phyloP scores from a whole-genome alignment of 2,113 vertebrate species.

The Cromileptes altivelis region DNA sequence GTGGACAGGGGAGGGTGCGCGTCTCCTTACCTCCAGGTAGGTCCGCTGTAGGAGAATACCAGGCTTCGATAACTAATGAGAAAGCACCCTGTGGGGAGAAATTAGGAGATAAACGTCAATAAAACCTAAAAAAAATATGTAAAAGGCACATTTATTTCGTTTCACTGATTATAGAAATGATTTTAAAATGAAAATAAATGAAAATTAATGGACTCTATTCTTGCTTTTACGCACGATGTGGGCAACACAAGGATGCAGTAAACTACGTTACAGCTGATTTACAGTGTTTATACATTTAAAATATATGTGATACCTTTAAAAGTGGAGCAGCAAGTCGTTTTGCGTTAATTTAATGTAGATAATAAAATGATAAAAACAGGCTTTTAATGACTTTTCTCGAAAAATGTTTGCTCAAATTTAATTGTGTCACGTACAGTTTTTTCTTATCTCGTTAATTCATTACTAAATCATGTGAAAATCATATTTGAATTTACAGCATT shows the following conservation, averaged over 20 bases:
- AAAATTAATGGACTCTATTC: background rate
- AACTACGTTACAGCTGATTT: background rate
- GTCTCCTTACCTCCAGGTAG: constrained; percentile 89
- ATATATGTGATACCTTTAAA: background rate
- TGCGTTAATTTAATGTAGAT: background rate
- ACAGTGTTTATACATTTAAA: background rate
- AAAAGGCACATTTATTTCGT: background rate
- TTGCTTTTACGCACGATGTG: background rate
- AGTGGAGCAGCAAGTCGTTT: background rate
- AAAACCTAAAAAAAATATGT: background rate
- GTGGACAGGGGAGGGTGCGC: background rate
- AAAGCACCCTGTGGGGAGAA: constrained; percentile 90
- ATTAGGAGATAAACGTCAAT: constrained; percentile 33
- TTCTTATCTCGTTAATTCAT: too few species aligned
- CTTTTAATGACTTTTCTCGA: background rate
- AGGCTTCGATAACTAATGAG: constrained; percentile 95
- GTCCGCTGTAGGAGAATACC: constrained; percentile 88
- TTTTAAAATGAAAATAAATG: background rate
- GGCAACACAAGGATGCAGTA: background rate
- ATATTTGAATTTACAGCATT: background rate
- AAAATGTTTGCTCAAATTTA: background rate
- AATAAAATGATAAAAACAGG: background rate
- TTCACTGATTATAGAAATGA: background rate
- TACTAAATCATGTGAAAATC: background rate
- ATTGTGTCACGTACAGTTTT: too few species aligned